Base-by-base conservation (phyloP, 1,140 invertebrate species). In the Callitettix versicolor region DNA sequence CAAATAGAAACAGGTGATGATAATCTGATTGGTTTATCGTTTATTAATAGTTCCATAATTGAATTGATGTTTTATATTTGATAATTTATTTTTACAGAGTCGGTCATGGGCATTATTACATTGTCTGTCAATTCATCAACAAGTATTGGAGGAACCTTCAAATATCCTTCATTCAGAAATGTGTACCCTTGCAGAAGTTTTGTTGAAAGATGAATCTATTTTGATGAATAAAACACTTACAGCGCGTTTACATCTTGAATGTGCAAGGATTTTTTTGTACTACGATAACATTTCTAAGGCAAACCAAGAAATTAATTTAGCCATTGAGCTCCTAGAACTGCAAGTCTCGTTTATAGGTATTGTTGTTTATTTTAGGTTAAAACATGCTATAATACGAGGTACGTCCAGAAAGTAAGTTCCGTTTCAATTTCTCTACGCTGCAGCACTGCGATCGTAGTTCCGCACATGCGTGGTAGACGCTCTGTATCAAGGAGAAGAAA, bases 31-130 rank as follows among this genome's bases (percentile, higher is more conserved):
- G n/a, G n/a, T n/a, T n/a, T n/a, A n/a, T n/a, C n/a, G n/a, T n/a
- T n/a, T n/a, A n/a, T n/a, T n/a, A n/a, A n/a, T n/a, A n/a, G n/a
- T n/a, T n/a, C n/a, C n/a, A n/a, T n/a, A n/a, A n/a, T n/a, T n/a
- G n/a, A n/a, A n/a, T n/a, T n/a, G n/a, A n/a, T n/a, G n/a, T n/a
- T n/a, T n/a, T n/a, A n/a, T n/a, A n/a, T n/a, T n/a, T n/a, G n/a
- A n/a, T n/a, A n/a, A n/a, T n/a, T n/a, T 30, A 9, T 30, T 30
- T 30, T 30, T 30, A 30, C 26, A 30, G 26, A 30, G 26, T 30
- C 26, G 9, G 26, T 4, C 26, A 30, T 90, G 85, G 86, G 92
- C 89, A 89, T 65, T 75, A 41, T 69, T 91, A 54, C 74, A 88
- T 63, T 69, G 75, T 52, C 73, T 86, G 61, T 73, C 79, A n/a